A percentile compares a stretch with the other conserved stretches of the same genome.
Evolutionary conservation across 2,888 invertebrate genomes (phyloP).

Genomic region (Adelphocoris suturalis): DNA sequence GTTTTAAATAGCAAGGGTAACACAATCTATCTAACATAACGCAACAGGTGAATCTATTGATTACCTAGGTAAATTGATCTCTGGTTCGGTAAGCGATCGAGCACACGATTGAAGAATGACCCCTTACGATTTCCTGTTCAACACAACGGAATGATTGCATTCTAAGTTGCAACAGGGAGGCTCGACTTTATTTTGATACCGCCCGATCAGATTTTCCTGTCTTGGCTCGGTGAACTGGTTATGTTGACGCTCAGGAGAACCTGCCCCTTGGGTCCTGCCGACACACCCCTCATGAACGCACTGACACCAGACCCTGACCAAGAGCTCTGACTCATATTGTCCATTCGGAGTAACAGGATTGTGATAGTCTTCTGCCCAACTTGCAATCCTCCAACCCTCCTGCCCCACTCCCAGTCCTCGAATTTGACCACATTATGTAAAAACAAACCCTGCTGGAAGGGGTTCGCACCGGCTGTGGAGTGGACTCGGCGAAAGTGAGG

Average conservation of each 20-base stretch:
- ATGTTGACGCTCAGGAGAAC: not conserved
- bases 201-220: not conserved
- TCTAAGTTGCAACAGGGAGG: not conserved
- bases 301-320: constrained; percentile 3
- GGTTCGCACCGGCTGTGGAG: not conserved
- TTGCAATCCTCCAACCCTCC: not conserved
- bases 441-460: constrained; percentile 1
- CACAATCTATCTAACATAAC: too few species aligned
- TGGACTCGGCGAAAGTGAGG: not conserved
- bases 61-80: too few species aligned
- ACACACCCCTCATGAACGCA: not conserved
- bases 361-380: not conserved
- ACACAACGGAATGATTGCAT: not conserved
- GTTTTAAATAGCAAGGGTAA: too few species aligned
- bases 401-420: not conserved
- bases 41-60: too few species aligned
- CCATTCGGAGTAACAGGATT: not conserved
- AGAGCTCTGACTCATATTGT: constrained; percentile 24
- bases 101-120: too few species aligned
- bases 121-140: not conserved
- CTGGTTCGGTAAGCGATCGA: too few species aligned
- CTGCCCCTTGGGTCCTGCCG: not conserved
- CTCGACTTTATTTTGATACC: not conserved
- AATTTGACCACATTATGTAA: constrained; percentile 42
- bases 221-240: not conserved